These are phyloP conservation scores for Podilymbus podiceps DNA, from an alignment of 2,113 vertebrate genomes.

Conservation along the genomic window DNA sequence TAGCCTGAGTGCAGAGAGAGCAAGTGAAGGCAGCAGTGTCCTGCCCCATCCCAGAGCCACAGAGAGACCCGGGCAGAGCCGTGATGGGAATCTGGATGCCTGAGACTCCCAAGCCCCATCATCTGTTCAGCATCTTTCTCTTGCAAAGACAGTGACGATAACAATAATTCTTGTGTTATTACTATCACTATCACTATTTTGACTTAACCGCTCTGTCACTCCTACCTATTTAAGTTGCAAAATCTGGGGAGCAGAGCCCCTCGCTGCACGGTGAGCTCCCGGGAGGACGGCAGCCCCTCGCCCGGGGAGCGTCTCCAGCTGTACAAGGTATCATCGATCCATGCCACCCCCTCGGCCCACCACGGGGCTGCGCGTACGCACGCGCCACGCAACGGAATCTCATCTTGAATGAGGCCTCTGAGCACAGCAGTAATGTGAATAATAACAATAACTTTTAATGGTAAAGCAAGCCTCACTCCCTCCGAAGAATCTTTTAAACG, in stretches of 20 bases:
- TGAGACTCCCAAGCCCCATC: not conserved
- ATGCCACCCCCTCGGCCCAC: not conserved
- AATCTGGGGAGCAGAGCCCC: not conserved
- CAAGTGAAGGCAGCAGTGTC: not conserved
- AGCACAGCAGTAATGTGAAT: not conserved
- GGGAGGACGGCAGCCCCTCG: not conserved
- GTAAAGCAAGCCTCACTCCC: not conserved
- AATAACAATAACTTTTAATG: not conserved
- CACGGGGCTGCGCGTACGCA: rapidly evolving
- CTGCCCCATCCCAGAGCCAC: not conserved
- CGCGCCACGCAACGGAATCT: rapidly evolving
- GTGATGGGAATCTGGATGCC: not conserved
- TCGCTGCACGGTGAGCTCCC: not conserved
- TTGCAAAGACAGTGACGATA: not conserved
- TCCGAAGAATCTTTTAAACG: constrained; percentile 13
- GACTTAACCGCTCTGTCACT: not conserved
- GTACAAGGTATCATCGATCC: rapidly evolving
- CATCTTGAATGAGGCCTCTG: not conserved
- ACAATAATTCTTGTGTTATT: not conserved
- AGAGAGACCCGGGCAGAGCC: not conserved
- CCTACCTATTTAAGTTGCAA: not conserved
- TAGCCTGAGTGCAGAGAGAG: not conserved
- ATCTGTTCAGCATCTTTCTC: not conserved
- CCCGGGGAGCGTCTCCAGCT: not conserved
- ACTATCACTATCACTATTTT: not conserved